phyloP scores from a whole-genome alignment of 2,113 vertebrate genomes.

The Thymallus thymallus region DNA sequence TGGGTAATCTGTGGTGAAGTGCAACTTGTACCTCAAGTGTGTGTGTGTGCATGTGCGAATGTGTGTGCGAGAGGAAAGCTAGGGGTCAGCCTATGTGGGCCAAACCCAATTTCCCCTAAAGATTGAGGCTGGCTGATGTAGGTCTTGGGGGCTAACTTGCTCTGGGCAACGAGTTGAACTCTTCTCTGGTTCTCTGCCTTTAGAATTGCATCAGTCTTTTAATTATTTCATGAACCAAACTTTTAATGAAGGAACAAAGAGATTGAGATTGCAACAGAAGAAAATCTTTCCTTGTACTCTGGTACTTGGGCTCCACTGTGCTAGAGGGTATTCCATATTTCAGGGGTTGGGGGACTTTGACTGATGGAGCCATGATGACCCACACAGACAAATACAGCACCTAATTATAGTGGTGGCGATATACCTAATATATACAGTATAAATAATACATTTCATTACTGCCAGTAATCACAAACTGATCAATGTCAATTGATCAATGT shows the following conservation, averaged over 20 bases:
- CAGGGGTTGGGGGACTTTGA: conserved; percentile 45
- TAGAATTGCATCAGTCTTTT: conserved; percentile 61
- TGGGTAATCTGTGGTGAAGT: conserved; percentile 32
- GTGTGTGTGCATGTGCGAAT: background rate
- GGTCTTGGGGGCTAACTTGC: conserved; percentile 30
- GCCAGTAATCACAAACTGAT: conserved; percentile 46
- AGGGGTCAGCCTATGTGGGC: conserved; percentile 29
- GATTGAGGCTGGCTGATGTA: conserved; percentile 48
- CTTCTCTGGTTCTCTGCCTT: conserved; percentile 34
- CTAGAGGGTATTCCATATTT: conserved; percentile 30
- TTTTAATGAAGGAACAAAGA: conserved; percentile 47
- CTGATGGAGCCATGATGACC: conserved; percentile 25
- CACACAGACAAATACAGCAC: background rate
- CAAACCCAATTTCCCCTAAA: conserved; percentile 53
- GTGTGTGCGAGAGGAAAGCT: background rate
- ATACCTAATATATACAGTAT: background rate
- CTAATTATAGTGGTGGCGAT: background rate
- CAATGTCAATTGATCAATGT: conserved; percentile 44
- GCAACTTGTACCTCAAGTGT: conserved; percentile 5
- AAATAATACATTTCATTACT: conserved; percentile 46
- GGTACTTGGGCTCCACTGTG: conserved; percentile 8
- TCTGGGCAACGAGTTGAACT: conserved; percentile 35
- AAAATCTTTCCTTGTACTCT: conserved; percentile 2
- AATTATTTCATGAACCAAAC: conserved; percentile 62
- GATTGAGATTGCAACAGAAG: conserved; percentile 19